Base-by-base conservation (phyloP, 1,140 invertebrate species). In the Archivesica marissinica region DNA sequence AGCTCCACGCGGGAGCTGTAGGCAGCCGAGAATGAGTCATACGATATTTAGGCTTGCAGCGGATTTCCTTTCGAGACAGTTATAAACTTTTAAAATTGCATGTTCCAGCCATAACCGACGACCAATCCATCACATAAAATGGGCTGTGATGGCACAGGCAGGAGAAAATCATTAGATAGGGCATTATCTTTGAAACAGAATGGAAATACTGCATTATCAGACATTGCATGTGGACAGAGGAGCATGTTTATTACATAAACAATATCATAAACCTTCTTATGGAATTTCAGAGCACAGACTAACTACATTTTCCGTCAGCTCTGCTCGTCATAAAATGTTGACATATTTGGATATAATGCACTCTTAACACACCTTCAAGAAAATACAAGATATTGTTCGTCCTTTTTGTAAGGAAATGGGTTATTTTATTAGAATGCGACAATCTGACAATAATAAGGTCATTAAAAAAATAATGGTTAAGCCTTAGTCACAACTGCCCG, bases 61-160 rank as follows among this genome's bases (percentile, higher is more conserved):
- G n/a, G 25, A 72, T 44, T 41, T n/a, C 66, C 44, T 72, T 72
- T 15, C 41, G 13, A 72, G 66, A 50, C 66, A 30, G n/a, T 38
- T 44, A 44, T 30, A 72, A 25, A 44, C 25, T 72, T 72, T 44
- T 72, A 41, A 72, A 72, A 72, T 44, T 44, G 66, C 66, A 72
- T 72, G 66, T 72, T 72, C 66, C 66, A 44, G 44, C 44, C 38
- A 25, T 44, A 72, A 72, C 66, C 20, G 44, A 72, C 41, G 39
- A 44, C 39, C 38, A 50, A 72, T 72, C 66, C n/a, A 72, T 72
- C 66, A 72, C 6, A 72, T 30, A 41, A 47, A 72, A 41, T 72
- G 39, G 15, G 39, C n/a, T 72, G 64, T n/a, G 38, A 44, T 28
- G 39, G 66, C 25, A 72, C 28, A 30, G 17, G 2, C 23, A 23